Percentiles rank a stretch among this genome's conserved stretches.
Evolutionary conservation across 2,113 vertebrate genomes (phyloP).

Genomic region (Colius striatus): DNA sequence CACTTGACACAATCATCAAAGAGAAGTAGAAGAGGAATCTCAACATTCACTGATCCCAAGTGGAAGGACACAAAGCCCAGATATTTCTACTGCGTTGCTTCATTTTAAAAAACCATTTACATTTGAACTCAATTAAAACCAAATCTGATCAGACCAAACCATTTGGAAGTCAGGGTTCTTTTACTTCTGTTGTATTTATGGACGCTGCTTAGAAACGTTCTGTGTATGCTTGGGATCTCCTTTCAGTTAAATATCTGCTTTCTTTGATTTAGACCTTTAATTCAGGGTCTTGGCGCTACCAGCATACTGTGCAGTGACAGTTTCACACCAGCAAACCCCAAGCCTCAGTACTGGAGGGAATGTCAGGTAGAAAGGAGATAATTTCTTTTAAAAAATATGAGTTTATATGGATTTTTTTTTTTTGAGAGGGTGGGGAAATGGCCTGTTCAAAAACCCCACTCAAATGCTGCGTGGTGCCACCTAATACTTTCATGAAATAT

Average conservation of each 20-base stretch:
- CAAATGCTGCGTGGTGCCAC: neutral
- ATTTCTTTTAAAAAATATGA: neutral
- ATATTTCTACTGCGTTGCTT: neutral
- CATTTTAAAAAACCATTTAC: neutral
- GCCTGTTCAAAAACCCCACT: neutral
- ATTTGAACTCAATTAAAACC: neutral
- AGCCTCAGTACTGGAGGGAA: neutral
- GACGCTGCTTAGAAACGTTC: neutral
- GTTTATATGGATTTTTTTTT: neutral
- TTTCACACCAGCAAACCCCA: neutral
- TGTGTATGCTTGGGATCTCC: neutral
- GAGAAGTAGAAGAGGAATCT: neutral
- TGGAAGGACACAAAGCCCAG: neutral
- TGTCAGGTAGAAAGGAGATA: neutral
- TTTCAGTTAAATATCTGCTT: conserved; percentile 2
- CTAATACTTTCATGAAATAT: neutral
- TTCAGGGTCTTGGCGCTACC: neutral
- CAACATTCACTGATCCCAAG: neutral
- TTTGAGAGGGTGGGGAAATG: neutral
- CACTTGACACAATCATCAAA: neutral
- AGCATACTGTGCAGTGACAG: neutral
- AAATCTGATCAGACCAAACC: neutral
- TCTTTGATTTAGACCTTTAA: neutral
- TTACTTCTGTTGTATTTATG: neutral
- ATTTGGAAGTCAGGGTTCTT: neutral